Evolutionary conservation across 2,888 invertebrate species (phyloP).

Genomic region (Iphiclides podalirius): DNA sequence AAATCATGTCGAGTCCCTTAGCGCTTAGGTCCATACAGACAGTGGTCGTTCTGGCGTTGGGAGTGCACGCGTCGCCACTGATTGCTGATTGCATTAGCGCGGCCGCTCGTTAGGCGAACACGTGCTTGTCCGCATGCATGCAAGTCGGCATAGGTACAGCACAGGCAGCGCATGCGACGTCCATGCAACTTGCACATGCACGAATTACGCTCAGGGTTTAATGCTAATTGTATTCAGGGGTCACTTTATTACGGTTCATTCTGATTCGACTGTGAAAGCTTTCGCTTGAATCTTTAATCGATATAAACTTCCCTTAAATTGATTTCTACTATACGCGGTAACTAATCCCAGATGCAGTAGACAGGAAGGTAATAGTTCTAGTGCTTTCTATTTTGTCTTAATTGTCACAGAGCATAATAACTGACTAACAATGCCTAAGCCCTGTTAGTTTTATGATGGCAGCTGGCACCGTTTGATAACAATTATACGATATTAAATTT

Average conservation of each 20-base stretch:
- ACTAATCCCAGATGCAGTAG: too few relatives aligned
- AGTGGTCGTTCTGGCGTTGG: constrained; percentile 1
- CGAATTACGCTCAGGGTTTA: not conserved
- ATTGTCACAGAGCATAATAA: too few relatives aligned
- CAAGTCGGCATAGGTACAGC: not conserved
- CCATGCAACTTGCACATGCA: not conserved
- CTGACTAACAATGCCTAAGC: too few relatives aligned
- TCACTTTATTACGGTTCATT: not conserved
- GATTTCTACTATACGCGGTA: too few relatives aligned
- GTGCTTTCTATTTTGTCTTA: too few relatives aligned
- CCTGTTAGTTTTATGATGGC: too few relatives aligned
- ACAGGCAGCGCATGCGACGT: not conserved
- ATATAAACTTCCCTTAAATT: too few relatives aligned
- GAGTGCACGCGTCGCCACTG: constrained; percentile 26
- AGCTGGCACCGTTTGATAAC: too few relatives aligned
- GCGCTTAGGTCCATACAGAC: not conserved
- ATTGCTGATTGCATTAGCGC: constrained; percentile 33
- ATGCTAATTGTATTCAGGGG: not conserved
- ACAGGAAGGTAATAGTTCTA: too few relatives aligned
- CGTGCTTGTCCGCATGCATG: constrained; percentile 11
- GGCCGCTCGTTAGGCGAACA: constrained; percentile 28
- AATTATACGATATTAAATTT: too few relatives aligned
- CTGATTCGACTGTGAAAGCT: not conserved
- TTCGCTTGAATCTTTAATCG: too few relatives aligned
- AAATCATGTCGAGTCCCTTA: not conserved